Evolutionary conservation across 2,797 vertebrate genomes (phyloP).

Genomic region (Meriones psammophilus): DNA sequence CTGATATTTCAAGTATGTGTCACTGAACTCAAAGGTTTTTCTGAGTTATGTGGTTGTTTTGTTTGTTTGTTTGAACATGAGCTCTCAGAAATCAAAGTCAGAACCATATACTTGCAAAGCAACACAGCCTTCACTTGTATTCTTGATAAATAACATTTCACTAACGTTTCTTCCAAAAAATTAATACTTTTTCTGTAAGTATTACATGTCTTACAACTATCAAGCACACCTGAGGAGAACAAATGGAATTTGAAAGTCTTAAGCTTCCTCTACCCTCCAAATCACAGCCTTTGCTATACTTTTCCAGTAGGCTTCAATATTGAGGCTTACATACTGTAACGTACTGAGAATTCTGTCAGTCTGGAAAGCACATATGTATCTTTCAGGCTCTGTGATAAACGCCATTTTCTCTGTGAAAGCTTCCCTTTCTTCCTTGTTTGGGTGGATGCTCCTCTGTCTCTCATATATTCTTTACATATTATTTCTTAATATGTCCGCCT

Average conservation of each 20-base stretch:
- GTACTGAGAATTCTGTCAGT: background rate
- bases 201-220: background rate
- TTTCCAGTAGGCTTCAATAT: background rate
- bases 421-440: background rate
- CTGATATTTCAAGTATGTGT: background rate
- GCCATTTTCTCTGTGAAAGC: background rate
- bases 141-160: background rate
- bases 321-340: background rate
- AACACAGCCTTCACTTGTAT: background rate
- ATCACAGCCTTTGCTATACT: background rate
- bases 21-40: too few species aligned
- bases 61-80: background rate
- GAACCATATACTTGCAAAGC: background rate
- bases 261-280: background rate
- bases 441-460: background rate
- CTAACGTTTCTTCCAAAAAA: background rate
- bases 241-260: background rate
- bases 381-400: background rate
- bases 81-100: background rate
- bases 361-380: background rate
- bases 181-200: background rate
- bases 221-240: conserved; percentile 18
- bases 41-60: background rate
- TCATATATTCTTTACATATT: background rate
- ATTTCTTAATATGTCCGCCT: background rate